Percentiles rank a stretch among this genome's conserved stretches.
phyloP scores from a whole-genome alignment of 2,888 invertebrate genomes.

The Pheosia gnoma region DNA sequence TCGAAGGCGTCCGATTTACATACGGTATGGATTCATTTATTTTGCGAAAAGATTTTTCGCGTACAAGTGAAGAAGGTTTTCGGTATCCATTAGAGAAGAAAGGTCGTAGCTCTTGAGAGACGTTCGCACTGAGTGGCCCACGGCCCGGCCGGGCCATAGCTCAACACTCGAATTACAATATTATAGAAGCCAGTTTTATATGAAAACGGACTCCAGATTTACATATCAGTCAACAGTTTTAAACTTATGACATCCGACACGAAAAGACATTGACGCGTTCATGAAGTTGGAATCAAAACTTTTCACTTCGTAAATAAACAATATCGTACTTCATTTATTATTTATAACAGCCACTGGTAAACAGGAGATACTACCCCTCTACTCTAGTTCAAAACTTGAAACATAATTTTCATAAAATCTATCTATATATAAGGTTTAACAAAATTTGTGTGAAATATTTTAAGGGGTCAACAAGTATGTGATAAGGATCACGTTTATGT shows the following conservation, averaged over 20 bases:
- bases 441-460: too few relatives aligned
- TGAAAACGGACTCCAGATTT: conserved; percentile 30
- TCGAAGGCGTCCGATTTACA: conserved; percentile 78
- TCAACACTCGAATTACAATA: conserved; percentile 68
- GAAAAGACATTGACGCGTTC: conserved; percentile 9
- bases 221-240: conserved; percentile 40
- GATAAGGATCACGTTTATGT: too few relatives aligned
- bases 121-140: conserved; percentile 42
- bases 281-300: background rate
- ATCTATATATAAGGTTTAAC: too few relatives aligned
- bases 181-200: conserved; percentile 57
- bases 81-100: conserved; percentile 75
- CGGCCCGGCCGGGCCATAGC: conserved; percentile 40
- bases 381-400: background rate
- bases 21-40: conserved; percentile 82
- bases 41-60: conserved; percentile 77
- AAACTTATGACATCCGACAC: conserved; percentile 25
- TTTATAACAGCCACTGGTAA: background rate
- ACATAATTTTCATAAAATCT: background rate
- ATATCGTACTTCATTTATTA: conserved; percentile 6
- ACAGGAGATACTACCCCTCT: background rate
- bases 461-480: too few relatives aligned
- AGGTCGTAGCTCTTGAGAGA: conserved; percentile 61
- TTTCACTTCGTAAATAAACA: conserved; percentile 11
- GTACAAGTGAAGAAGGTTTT: conserved; percentile 73